Conservation (phyloP, 1,140 invertebrate species). For the Pseudomyrmex concolor region DNA sequence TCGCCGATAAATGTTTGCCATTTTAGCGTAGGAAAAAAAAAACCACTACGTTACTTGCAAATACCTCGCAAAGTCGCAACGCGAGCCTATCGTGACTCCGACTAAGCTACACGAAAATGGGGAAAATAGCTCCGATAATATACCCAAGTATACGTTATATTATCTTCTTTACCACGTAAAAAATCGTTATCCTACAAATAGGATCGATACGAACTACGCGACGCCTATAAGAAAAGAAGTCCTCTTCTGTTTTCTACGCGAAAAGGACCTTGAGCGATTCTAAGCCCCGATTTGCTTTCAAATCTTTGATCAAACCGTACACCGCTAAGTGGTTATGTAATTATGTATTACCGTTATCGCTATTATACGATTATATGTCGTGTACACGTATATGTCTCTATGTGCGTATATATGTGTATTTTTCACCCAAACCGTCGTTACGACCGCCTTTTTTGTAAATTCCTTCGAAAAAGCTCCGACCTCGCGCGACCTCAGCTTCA, state of each 20-base stretch:
- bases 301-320: conserved; percentile 54
- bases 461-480: conserved; percentile 59
- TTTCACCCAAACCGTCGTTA: conserved; percentile 73
- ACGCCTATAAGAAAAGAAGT: conserved; percentile 23
- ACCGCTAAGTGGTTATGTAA: conserved; percentile 49
- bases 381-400: conserved; percentile 30
- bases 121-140: conserved; percentile 51
- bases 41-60: not conserved
- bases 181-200: conserved; percentile 56
- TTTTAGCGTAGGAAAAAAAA: not conserved
- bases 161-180: conserved; percentile 49
- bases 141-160: conserved; percentile 24
- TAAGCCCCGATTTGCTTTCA: not conserved
- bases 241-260: not conserved
- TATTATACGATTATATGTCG: conserved; percentile 39
- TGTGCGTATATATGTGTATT: conserved; percentile 71
- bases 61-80: conserved; percentile 15
- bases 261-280: conserved; percentile 22
- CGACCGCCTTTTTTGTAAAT: conserved; percentile 39
- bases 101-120: conserved; percentile 68
- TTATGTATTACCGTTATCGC: conserved; percentile 42
- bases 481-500: conserved; percentile 59
- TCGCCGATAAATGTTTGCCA: not conserved
- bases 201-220: conserved; percentile 32
- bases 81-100: conserved; percentile 41